Evolutionary conservation across 2,113 vertebrate species (phyloP).

Genomic region (Mustelus asterias): DNA sequence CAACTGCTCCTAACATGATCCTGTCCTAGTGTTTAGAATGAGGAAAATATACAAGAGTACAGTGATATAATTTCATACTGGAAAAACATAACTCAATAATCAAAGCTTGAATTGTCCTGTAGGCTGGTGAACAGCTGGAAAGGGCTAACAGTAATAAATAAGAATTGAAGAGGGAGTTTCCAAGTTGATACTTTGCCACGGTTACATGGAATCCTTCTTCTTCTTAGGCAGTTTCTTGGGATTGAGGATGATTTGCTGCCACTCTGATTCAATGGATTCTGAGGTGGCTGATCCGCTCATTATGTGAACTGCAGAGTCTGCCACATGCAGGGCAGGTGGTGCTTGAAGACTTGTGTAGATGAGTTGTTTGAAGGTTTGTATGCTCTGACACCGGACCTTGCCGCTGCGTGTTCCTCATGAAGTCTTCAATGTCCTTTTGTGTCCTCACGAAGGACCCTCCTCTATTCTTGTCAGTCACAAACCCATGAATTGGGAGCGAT

Average conservation of each 20-base stretch:
- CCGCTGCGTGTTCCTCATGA: neutral
- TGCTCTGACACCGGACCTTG: too few relatives aligned
- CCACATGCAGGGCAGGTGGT: too few relatives aligned
- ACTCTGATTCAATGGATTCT: neutral
- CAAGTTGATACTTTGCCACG: neutral
- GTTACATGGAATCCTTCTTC: neutral
- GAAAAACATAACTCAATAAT: neutral
- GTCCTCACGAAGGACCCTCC: neutral
- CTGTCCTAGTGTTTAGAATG: conserved; percentile 59
- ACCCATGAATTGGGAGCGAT: neutral
- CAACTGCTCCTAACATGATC: conserved; percentile 88
- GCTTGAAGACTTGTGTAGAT: too few relatives aligned
- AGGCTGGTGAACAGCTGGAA: neutral
- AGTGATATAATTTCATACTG: neutral
- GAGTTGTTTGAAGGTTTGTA: too few relatives aligned
- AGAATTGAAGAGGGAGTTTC: neutral
- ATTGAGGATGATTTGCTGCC: neutral
- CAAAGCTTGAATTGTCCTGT: neutral
- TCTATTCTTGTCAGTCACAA: neutral
- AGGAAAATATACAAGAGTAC: neutral
- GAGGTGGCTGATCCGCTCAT: neutral
- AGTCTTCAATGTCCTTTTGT: neutral
- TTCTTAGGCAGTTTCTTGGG: neutral
- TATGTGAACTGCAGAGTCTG: neutral
- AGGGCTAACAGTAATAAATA: neutral